Percentiles rank a stretch among this genome's conserved stretches.
Evolutionary conservation across 2,113 vertebrate genomes (phyloP).

Genomic region (Daubentonia madagascariensis): DNA sequence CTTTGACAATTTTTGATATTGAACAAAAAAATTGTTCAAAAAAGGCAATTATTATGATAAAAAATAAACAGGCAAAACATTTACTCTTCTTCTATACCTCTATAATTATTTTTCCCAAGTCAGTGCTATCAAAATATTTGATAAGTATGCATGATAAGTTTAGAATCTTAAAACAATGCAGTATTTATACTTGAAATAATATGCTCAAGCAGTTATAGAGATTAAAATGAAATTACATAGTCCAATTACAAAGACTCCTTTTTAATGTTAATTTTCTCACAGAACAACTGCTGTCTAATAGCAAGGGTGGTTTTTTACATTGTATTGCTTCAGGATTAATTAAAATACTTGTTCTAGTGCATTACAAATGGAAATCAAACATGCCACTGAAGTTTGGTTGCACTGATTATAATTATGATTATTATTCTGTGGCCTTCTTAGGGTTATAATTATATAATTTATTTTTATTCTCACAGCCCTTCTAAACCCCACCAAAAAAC

Average conservation of each 20-base stretch:
- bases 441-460: not conserved
- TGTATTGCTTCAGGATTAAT: constrained; percentile 34
- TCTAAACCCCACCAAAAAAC: not conserved
- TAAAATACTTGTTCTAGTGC: constrained; percentile 32
- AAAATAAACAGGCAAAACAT: not conserved
- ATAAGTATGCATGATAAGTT: not conserved
- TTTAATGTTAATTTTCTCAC: constrained; percentile 31
- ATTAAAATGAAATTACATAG: constrained; percentile 34
- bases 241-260: constrained; percentile 20
- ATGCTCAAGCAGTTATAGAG: not conserved
- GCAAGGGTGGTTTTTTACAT: not conserved
- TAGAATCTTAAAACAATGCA: not conserved
- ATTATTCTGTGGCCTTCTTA: not conserved
- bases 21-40: not conserved
- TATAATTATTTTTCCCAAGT: not conserved
- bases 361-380: constrained; percentile 24
- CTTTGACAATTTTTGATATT: not conserved
- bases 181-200: constrained; percentile 25
- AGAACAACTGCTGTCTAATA: not conserved
- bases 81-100: not conserved
- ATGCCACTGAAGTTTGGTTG: not conserved
- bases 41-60: not conserved
- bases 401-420: not conserved
- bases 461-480: not conserved
- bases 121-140: not conserved